Conservation (phyloP, 2,888 invertebrate genomes). For the Diogma glabrata region DNA sequence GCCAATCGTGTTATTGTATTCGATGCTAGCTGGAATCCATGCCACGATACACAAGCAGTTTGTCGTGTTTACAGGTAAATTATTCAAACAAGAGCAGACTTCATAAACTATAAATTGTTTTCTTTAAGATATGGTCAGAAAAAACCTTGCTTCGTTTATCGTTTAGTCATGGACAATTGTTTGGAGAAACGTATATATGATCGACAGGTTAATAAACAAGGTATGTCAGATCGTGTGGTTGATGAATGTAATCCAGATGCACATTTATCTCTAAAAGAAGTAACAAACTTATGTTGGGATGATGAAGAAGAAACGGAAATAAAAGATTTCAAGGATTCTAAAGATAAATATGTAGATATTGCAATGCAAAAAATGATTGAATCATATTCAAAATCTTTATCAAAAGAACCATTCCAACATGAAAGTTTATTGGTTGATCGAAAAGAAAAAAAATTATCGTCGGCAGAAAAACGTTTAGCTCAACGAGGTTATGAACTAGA, state of each 20-base stretch:
- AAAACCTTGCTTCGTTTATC: conserved; percentile 90
- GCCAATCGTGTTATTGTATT: conserved; percentile 96
- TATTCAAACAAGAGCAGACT: not conserved
- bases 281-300: conserved; percentile 80
- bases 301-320: conserved; percentile 74
- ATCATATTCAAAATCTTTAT: conserved; percentile 49
- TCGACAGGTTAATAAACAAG: conserved; percentile 94
- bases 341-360: conserved; percentile 67
- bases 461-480: conserved; percentile 85
- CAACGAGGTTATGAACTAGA: conserved; percentile 87
- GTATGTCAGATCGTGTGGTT: conserved; percentile 95
- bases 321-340: conserved; percentile 58
- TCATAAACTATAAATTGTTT: conserved; percentile 23
- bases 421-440: conserved; percentile 89
- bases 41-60: conserved; percentile 96
- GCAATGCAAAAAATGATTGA: conserved; percentile 65
- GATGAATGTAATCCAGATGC: conserved; percentile 98
- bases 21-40: conserved; percentile 99
- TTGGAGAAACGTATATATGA: conserved; percentile 98
- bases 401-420: conserved; percentile 87
- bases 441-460: conserved; percentile 87
- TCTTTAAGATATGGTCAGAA: conserved; percentile 73
- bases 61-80: conserved; percentile 71
- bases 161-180: conserved; percentile 93
- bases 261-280: conserved; percentile 77